Evolutionary conservation across 2,113 vertebrate genomes (phyloP), one percentile per base, ranked within the genome.

Genomic region (Solea senegalensis): DNA sequence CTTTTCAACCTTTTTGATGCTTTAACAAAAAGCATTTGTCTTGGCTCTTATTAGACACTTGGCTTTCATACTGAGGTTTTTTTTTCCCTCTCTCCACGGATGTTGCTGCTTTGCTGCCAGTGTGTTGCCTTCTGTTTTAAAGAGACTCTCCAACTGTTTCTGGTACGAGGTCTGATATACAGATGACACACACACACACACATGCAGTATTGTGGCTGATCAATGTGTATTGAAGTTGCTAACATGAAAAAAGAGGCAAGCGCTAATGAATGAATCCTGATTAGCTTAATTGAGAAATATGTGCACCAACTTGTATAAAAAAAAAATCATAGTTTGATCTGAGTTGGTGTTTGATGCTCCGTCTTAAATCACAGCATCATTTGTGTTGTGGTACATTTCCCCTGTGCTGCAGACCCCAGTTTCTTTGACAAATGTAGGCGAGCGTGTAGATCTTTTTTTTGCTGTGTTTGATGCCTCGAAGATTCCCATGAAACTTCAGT

Each of bases 11-110:
- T 8, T 73, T 69, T 64, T 81, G 62, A 79, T 62, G 63, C 78
- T 82, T 86, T 55, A 85, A 66, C 78, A 64, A 80, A 79, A 77
- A 15, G 53, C 48, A 62, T 83, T 82, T 82, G 67, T 82, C 56
- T 84, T 76, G 61, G 74, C 65, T 76, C 65, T 27, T 62, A 16
- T 52, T 73, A 67, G 62, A 59, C 52, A 66, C 45, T 69, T 70
- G 72, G 70, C 65, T 51, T 76, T 80, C 15, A 80, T 55, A 69
- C 8, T 44, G 34, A 48, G 34, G 54, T 27, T 44, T 21, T 21
- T 21, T 21, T 21, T 21, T 21, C 50, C 49, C 28, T 54, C 44
- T 61, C 12, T 60, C 28, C 21, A 48, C 69, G 27, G 67, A 77
- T 57, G 46, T 68, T 74, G 54, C 60, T 65, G 55, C 76, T 71